These are phyloP conservation scores for Pristionchus mayeri DNA, from an alignment of 2,888 invertebrate genomes.

Conservation along the genomic window DNA sequence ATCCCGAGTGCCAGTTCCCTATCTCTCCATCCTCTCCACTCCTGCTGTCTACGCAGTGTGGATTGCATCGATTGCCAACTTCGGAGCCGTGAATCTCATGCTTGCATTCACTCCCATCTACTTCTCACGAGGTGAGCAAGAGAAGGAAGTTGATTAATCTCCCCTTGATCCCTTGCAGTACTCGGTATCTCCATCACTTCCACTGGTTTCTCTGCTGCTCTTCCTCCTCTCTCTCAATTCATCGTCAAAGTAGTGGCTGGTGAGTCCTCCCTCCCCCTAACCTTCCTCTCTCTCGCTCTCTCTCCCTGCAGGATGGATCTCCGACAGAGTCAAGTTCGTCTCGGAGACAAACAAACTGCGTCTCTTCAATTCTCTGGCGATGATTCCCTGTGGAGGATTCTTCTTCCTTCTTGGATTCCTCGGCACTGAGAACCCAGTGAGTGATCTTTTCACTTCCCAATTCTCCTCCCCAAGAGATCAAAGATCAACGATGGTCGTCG, in stretches of 20 bases:
- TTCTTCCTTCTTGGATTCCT: slow-evolving; percentile 69
- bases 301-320: slow-evolving; percentile 54
- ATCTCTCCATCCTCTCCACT: slow-evolving; percentile 65
- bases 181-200: slow-evolving; percentile 71
- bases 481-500: background rate
- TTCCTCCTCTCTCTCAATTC: slow-evolving; percentile 74
- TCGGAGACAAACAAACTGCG: slow-evolving; percentile 73
- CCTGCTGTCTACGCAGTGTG: slow-evolving; percentile 75
- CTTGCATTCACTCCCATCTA: slow-evolving; percentile 73
- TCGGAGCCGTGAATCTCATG: slow-evolving; percentile 74
- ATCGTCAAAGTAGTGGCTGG: slow-evolving; percentile 68
- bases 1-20: slow-evolving; percentile 69
- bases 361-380: slow-evolving; percentile 74
- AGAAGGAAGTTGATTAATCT: background rate
- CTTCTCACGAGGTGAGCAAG: slow-evolving; percentile 56
- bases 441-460: background rate
- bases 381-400: slow-evolving; percentile 66
- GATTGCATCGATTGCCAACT: slow-evolving; percentile 74
- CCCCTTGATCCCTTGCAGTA: slow-evolving; percentile 53
- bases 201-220: slow-evolving; percentile 73
- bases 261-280: background rate
- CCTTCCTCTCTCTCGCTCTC: background rate
- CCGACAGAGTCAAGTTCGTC: slow-evolving; percentile 67
- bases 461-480: background rate
- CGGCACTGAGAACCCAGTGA: slow-evolving; percentile 60